Percentiles rank a stretch among this genome's conserved stretches.
Evolutionary conservation across 2,888 invertebrate genomes (phyloP).

Genomic region (Augiades crinisus): DNA sequence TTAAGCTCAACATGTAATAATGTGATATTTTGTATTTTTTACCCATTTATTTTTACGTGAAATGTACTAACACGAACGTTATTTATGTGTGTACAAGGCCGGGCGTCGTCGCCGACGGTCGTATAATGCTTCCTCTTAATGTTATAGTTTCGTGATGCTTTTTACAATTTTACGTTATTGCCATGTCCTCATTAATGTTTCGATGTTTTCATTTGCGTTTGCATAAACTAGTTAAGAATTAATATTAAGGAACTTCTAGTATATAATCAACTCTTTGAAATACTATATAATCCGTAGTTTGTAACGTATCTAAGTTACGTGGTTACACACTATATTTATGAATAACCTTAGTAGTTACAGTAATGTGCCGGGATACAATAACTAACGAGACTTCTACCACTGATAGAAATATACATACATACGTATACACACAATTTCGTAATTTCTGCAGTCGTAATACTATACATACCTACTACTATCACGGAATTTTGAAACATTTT

Average conservation of each 20-base stretch:
- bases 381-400: conserved; percentile 14
- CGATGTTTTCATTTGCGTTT: conserved; percentile 66
- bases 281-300: conserved; percentile 72
- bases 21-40: conserved; percentile 81
- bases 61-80: conserved; percentile 56
- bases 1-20: conserved; percentile 80
- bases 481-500: conserved; percentile 58
- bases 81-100: conserved; percentile 55
- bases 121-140: conserved; percentile 73
- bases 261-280: conserved; percentile 67
- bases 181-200: conserved; percentile 54
- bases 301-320: conserved; percentile 49
- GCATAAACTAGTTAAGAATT: conserved; percentile 64
- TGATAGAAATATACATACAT: conserved; percentile 14
- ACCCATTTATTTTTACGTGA: conserved; percentile 64
- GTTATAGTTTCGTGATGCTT: conserved; percentile 63
- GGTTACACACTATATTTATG: conserved; percentile 47
- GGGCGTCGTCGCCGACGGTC: conserved; percentile 44
- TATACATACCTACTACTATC: conserved; percentile 31
- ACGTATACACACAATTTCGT: conserved; percentile 29
- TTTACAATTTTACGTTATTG: conserved; percentile 67
- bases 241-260: conserved; percentile 62
- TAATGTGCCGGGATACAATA: conserved; percentile 28
- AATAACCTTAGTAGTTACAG: conserved; percentile 44
- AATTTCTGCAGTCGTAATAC: conserved; percentile 30